Base-by-base conservation (phyloP, 2,797 vertebrate species). In the Muscicapa striata region DNA sequence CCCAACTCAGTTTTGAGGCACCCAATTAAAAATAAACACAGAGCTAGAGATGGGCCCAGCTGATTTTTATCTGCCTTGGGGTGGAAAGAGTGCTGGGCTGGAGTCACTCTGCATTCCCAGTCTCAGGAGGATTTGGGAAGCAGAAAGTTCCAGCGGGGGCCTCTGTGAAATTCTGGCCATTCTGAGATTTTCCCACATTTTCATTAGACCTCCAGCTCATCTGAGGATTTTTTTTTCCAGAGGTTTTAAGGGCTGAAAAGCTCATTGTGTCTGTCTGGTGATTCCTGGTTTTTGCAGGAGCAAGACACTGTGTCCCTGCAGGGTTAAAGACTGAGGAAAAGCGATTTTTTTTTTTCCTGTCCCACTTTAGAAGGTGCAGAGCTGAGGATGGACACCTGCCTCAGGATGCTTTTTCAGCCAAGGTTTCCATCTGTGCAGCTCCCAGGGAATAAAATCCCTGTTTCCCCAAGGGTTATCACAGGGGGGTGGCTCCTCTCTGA, bases 401-500 rank as follows among this genome's bases (percentile, higher is more conserved):
- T 13, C 3, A 1, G 52, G 75, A 46, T 16, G 49, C 11, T 59
- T 40, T 40, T 43, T 26, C 1, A 66, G 23, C 34, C 6, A 13
- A 26, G 41, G 19, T 12, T 22, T 51, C 68, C 6, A 1, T 32
- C 58, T 0, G 2, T 8, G 57, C 61, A 10, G 34, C 5, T 67
- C 57, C n/a, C 13, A 5, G 30, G 58, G 51, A 24, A 30, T 10
- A 2, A 41, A 27, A 8, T 46, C 46, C 54, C 24, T 2, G 1
- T 2, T 4, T 2, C 24, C 34, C 15, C 0, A 0, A 54, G 86
- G 32, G 73, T 87, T 36, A 68, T 88, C 86, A 1, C 18, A 17
- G 38, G 1, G 32, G 93, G 89, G 58, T 93, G 87, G 80, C 69
- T 96, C 23, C 94, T 97, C 32, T 13, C 94, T 95, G 89, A 96